Evolutionary conservation across 2,888 invertebrate species (phyloP), one percentile per base, ranked within the genome.

Genomic region (Spilarctia lutea): DNA sequence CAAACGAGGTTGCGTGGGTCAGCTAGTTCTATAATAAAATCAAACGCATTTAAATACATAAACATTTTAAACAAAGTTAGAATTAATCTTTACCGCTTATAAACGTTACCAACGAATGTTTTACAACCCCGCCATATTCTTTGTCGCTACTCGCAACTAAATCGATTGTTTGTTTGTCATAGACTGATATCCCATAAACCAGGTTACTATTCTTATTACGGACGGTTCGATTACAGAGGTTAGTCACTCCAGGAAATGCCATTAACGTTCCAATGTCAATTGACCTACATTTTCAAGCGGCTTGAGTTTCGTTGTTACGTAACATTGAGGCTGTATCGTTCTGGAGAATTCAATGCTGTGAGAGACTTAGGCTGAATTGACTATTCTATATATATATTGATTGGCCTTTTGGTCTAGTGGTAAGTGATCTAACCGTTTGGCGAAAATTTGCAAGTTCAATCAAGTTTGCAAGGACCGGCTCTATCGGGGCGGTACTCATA

Each of bases 111-210:
- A 0, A 10, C 0, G 56, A n/a, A n/a, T n/a, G 56, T 56, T 56
- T n/a, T 56, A 56, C n/a, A n/a, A 11, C 11, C 56, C 10, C 20
- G 6, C 8, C 75, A 76, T 75, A 77, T 74, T 24, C 10, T 52
- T 24, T 24, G 52, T 24, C 52, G 24, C 52, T 8, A 52, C 27
- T 76, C 8, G 16, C 16, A 35, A 16, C 24, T 65, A 27, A 33
- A 20, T 65, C 35, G 24, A 35, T 65, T 24, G 4, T 35, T 65
- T 65, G 35, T 68, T 68, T 56, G 33, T 56, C 33, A 35, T n/a
- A 7, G n/a, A n/a, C 52, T 35, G 24, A 24, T 35, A 33, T 35
- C 52, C 13, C 30, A 20, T 56, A 56, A 69, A 56, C 69, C 52
- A 56, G 52, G 52, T 35, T 56, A 69, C 24, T 16, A 13, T 35